Evolutionary conservation across 2,113 vertebrate genomes (phyloP).

Genomic region (Bufo gargarizans): DNA sequence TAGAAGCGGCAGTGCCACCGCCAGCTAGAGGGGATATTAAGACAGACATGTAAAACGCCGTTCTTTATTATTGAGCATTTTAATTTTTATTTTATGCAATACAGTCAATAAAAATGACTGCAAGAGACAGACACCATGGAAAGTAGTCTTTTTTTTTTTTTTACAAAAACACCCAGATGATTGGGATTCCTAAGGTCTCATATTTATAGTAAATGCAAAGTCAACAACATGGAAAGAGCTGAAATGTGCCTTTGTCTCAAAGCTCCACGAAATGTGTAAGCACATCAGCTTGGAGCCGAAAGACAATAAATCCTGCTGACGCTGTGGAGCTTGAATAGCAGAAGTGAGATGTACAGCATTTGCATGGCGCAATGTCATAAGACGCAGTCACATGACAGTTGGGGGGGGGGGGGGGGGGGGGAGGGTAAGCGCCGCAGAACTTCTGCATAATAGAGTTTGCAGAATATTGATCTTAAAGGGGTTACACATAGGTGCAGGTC

Average conservation of each 20-base stretch:
- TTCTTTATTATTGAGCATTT: too few species aligned
- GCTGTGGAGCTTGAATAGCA: background rate
- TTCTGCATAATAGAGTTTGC: background rate
- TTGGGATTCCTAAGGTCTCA: too few species aligned
- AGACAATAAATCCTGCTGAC: background rate
- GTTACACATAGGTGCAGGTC: too few species aligned
- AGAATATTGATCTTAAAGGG: too few species aligned
- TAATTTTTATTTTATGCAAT: too few species aligned
- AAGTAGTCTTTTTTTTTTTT: too few species aligned
- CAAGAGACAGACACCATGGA: too few species aligned
- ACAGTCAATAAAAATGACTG: too few species aligned
- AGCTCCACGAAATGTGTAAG: background rate
- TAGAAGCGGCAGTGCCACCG: too few species aligned
- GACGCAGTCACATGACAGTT: background rate
- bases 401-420: background rate
- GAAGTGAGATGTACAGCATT: background rate
- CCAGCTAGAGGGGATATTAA: too few species aligned
- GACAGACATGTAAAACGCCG: too few species aligned
- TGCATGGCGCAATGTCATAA: background rate
- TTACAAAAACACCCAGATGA: too few species aligned
- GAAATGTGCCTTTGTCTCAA: background rate
- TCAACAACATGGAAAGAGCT: background rate
- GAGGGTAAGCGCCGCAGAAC: background rate
- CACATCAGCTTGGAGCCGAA: background rate
- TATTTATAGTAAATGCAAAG: background rate